phyloP scores from a whole-genome alignment of 2,797 vertebrate genomes.

The Moxostoma hubbsi region DNA sequence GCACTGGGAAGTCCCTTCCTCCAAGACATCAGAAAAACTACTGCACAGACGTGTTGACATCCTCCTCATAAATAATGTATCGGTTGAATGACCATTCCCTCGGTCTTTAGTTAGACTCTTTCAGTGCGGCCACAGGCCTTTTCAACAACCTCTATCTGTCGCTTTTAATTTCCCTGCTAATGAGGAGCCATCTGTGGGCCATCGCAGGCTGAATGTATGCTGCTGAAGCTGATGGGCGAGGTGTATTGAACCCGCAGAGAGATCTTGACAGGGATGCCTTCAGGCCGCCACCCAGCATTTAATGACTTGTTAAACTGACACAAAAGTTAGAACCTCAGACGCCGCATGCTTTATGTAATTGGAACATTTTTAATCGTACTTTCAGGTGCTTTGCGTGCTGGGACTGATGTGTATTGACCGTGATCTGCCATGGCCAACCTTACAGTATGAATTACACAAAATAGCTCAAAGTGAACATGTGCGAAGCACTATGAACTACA shows the following conservation, averaged over 20 bases:
- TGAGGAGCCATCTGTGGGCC: slow-evolving; percentile 62
- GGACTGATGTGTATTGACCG: slow-evolving; percentile 14
- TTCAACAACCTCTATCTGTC: slow-evolving; percentile 54
- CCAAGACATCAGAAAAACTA: slow-evolving; percentile 17
- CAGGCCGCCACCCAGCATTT: slow-evolving; percentile 52
- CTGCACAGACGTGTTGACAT: slow-evolving; percentile 5
- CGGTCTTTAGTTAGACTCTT: slow-evolving; percentile 48
- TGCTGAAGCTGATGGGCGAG: slow-evolving; percentile 52
- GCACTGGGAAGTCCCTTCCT: slow-evolving; percentile 6
- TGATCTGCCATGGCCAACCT: neutral
- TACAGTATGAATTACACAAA: neutral
- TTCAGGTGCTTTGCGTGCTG: slow-evolving; percentile 15
- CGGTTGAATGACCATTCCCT: slow-evolving; percentile 45
- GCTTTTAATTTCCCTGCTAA: slow-evolving; percentile 60
- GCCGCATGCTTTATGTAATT: slow-evolving; percentile 11
- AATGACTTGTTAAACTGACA: slow-evolving; percentile 54
- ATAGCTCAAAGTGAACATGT: neutral
- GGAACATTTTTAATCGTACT: slow-evolving; percentile 28
- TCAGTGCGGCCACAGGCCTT: slow-evolving; percentile 45
- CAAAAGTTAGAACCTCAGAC: slow-evolving; percentile 39
- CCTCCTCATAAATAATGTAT: slow-evolving; percentile 54
- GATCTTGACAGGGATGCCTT: slow-evolving; percentile 55
- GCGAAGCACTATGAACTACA: too few relatives aligned
- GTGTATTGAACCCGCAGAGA: slow-evolving; percentile 43
- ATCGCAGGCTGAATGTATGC: slow-evolving; percentile 56